Conservation (phyloP, 2,888 invertebrate species). For the Capitulum mitella region DNA sequence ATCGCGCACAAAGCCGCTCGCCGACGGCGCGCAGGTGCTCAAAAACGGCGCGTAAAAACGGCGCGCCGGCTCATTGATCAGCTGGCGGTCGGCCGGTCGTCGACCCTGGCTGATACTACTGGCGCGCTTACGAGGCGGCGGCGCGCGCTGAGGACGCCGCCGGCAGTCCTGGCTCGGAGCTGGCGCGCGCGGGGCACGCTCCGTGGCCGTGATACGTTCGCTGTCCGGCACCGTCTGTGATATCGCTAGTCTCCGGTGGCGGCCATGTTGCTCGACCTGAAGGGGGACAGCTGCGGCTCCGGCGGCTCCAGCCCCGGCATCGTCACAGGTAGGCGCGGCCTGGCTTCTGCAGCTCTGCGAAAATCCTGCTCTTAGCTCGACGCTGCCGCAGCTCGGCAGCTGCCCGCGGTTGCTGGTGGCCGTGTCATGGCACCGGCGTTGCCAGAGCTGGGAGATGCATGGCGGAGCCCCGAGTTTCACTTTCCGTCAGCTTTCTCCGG, state of each 20-base stretch:
- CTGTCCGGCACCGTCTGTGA: neutral
- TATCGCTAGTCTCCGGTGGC: neutral
- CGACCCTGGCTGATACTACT: constrained; percentile 5
- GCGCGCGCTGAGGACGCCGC: neutral
- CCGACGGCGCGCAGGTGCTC: constrained; percentile 8
- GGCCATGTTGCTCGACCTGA: neutral
- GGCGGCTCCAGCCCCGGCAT: neutral
- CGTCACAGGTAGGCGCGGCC: neutral
- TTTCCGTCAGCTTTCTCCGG: constrained; percentile 2
- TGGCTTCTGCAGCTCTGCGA: neutral
- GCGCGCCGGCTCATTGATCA: constrained; percentile 14
- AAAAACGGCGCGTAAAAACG: constrained; percentile 11
- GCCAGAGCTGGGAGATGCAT: neutral
- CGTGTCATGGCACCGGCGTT: neutral
- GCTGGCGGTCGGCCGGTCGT: neutral
- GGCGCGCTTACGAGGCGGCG: neutral
- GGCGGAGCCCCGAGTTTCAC: neutral
- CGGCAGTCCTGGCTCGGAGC: neutral
- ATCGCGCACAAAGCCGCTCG: neutral
- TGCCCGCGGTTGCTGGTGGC: too few relatives aligned
- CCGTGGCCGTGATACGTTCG: neutral
- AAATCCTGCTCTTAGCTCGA: neutral
- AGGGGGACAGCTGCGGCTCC: neutral
- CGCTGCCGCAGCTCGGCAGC: neutral
- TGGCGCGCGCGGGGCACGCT: neutral